Evolutionary conservation across 1,140 invertebrate genomes (phyloP).

Genomic region (Venustaconcha ellipsiformis): DNA sequence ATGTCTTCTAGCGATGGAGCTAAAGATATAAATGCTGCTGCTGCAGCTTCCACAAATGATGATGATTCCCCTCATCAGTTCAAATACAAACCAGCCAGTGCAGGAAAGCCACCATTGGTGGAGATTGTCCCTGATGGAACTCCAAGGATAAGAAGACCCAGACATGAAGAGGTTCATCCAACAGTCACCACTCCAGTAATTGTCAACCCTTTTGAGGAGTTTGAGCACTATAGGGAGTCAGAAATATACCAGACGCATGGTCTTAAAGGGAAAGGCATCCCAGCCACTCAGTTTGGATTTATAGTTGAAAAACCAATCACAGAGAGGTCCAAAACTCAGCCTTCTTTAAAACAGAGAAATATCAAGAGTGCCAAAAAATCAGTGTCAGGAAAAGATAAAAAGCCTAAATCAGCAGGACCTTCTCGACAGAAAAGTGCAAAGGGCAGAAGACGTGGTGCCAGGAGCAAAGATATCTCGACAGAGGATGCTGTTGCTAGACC

Average conservation of each 20-base stretch:
- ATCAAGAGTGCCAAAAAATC: conserved; percentile 45
- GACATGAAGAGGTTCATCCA: conserved; percentile 18
- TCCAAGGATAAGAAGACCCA: conserved; percentile 29
- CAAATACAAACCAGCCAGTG: conserved; percentile 36
- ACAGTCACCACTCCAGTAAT: conserved; percentile 55
- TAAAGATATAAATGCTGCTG: conserved; percentile 16
- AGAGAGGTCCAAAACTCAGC: conserved; percentile 45
- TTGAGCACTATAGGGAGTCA: conserved; percentile 23
- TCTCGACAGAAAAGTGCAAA: conserved; percentile 35
- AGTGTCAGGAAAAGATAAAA: conserved; percentile 31
- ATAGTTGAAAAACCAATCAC: conserved; percentile 43
- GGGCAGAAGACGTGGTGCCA: conserved; percentile 37
- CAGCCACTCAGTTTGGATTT: conserved; percentile 48
- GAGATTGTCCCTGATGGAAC: conserved; percentile 39
- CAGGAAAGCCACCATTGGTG: conserved; percentile 39
- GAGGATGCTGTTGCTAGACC: conserved; percentile 42
- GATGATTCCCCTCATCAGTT: conserved; percentile 6
- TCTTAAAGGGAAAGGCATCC: conserved; percentile 13
- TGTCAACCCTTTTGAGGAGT: conserved; percentile 60
- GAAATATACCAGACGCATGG: conserved; percentile 4
- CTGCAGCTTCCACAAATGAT: background rate
- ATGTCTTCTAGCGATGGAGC: background rate
- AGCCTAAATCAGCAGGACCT: conserved; percentile 40
- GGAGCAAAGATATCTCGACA: conserved; percentile 39
- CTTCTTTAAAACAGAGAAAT: conserved; percentile 36